A percentile compares a stretch with the other conserved stretches of the same genome.
These are phyloP conservation scores for Smittia sp. DNA, from an alignment of 2,888 invertebrate genomes.

Conservation along the genomic window DNA sequence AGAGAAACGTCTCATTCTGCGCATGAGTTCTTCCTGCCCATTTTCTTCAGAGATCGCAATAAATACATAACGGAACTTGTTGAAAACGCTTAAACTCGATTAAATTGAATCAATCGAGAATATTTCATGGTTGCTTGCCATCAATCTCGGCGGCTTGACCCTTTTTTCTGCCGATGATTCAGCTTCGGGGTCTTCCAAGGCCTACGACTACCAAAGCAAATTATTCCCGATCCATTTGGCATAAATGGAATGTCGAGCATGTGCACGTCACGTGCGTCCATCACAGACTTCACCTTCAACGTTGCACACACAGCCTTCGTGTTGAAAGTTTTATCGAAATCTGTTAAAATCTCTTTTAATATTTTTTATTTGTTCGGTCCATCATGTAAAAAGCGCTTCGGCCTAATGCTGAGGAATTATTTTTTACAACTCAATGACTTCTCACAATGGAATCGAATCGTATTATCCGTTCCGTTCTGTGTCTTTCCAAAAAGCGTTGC, in stretches of 20 bases:
- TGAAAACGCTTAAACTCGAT: slow-evolving; percentile 4
- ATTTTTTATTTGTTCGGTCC: neutral
- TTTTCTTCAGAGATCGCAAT: slow-evolving; percentile 3
- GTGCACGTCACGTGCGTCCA: slow-evolving; percentile 36
- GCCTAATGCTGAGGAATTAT: slow-evolving; percentile 32
- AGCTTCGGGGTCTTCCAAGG: slow-evolving; percentile 2
- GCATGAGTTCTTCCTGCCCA: slow-evolving; percentile 28
- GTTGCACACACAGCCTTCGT: neutral
- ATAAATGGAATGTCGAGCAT: slow-evolving; percentile 27
- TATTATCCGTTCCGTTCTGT: neutral
- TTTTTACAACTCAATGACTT: slow-evolving; percentile 33
- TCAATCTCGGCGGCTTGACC: slow-evolving; percentile 31
- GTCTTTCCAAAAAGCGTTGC: neutral
- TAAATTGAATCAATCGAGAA: slow-evolving; percentile 26
- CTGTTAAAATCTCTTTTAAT: slow-evolving; percentile 5
- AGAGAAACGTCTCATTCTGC: slow-evolving; percentile 13
- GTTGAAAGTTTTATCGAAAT: neutral
- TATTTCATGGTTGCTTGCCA: slow-evolving; percentile 37
- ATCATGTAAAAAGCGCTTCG: neutral
- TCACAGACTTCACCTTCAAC: neutral
- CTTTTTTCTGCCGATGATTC: slow-evolving; percentile 35
- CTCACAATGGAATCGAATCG: slow-evolving; percentile 33
- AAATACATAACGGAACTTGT: slow-evolving; percentile 29
- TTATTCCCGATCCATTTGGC: slow-evolving; percentile 39
- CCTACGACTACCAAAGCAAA: slow-evolving; percentile 32